Conservation (phyloP, 2,797 vertebrate species). For the Falco peregrinus region DNA sequence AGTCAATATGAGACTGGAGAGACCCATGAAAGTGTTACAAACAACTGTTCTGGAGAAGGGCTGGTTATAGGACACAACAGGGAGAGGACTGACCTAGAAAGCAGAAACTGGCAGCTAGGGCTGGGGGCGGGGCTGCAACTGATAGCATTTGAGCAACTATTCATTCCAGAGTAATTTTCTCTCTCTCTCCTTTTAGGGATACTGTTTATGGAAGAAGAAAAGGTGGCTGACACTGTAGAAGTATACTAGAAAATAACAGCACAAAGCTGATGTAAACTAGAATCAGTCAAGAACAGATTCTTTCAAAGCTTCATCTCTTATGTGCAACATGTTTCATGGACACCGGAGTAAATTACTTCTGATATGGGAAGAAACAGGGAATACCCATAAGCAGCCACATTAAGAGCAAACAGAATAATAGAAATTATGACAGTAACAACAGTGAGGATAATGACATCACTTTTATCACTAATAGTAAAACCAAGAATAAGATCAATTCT, state of each 20-base stretch:
- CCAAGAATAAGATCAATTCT: not conserved
- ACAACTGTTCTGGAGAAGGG: not conserved
- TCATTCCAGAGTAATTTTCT: not conserved
- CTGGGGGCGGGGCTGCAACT: not conserved
- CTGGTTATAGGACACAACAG: not conserved
- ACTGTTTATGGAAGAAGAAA: not conserved
- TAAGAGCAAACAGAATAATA: not conserved
- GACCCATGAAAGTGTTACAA: not conserved
- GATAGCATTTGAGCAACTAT: not conserved
- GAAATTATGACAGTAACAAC: not conserved
- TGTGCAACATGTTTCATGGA: not conserved
- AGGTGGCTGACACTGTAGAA: not conserved
- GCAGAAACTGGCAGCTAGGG: not conserved
- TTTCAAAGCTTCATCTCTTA: not conserved
- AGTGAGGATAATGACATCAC: not conserved
- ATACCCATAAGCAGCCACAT: not conserved
- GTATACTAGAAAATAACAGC: not conserved
- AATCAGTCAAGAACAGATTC: not conserved
- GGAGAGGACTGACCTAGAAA: not conserved
- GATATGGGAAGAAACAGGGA: not conserved
- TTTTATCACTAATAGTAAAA: not conserved
- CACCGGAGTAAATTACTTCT: not conserved
- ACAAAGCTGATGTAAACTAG: not conserved
- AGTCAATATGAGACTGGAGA: not conserved
- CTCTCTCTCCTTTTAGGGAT: not conserved